These are phyloP conservation scores for Cyanocitta stelleri DNA, from an alignment of 2,113 vertebrate species.

Conservation along the genomic window DNA sequence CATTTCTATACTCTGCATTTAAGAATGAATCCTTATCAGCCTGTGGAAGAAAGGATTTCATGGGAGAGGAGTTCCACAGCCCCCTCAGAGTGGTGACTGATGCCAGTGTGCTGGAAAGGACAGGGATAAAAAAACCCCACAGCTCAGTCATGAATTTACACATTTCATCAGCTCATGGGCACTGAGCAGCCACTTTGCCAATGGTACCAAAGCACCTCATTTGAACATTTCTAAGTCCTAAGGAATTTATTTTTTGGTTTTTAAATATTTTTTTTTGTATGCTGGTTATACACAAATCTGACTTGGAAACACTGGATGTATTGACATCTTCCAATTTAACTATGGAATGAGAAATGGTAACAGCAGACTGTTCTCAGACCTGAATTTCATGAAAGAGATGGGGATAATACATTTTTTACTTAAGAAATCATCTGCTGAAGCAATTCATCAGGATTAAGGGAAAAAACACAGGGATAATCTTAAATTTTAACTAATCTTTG, in stretches of 20 bases:
- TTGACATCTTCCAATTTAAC: not conserved
- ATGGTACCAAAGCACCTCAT: not conserved
- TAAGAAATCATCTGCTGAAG: slow-evolving; percentile 11
- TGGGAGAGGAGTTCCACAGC: not conserved
- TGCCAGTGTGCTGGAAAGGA: not conserved
- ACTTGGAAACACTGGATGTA: not conserved
- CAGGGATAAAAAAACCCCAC: not conserved
- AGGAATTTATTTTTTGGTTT: not conserved
- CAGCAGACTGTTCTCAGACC: not conserved
- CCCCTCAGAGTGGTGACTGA: not conserved
- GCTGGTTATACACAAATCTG: not conserved
- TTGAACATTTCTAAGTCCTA: not conserved
- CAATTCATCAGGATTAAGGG: slow-evolving; percentile 22
- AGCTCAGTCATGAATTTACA: not conserved
- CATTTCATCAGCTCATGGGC: not conserved
- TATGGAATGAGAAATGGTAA: not conserved
- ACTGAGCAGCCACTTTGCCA: not conserved
- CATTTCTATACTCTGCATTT: slow-evolving; percentile 16
- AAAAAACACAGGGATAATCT: slow-evolving; percentile 21
- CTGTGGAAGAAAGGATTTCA: not conserved
- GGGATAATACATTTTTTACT: not conserved
- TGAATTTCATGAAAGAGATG: not conserved
- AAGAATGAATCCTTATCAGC: slow-evolving; percentile 43
- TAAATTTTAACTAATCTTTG: slow-evolving; percentile 18
- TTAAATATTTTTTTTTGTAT: not conserved